These are phyloP conservation scores for Gastrophysa polygoni DNA, from an alignment of 2,888 invertebrate genomes.

Conservation along the genomic window DNA sequence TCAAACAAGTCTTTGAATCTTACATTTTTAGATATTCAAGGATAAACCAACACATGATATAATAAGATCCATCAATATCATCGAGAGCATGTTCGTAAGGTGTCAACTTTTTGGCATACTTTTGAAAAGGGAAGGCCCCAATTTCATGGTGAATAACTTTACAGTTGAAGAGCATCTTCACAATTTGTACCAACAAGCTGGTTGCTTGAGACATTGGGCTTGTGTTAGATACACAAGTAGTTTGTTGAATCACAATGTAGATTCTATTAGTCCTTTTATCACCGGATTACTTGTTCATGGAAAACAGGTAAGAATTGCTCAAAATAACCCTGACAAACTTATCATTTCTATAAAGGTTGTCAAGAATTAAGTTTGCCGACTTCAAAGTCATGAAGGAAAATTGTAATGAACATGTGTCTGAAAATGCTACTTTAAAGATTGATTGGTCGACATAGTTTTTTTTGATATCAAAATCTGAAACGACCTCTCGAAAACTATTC, in stretches of 20 bases:
- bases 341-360: too few relatives aligned
- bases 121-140: slow-evolving; percentile 78
- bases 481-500: too few relatives aligned
- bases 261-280: slow-evolving; percentile 97
- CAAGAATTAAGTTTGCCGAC: too few relatives aligned
- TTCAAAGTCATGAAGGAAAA: too few relatives aligned
- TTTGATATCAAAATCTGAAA: too few relatives aligned
- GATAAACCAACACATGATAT: slow-evolving; percentile 76
- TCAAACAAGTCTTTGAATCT: background rate
- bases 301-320: slow-evolving; percentile 79
- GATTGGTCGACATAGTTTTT: too few relatives aligned
- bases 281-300: slow-evolving; percentile 97
- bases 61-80: slow-evolving; percentile 70
- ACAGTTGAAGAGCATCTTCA: slow-evolving; percentile 73
- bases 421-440: too few relatives aligned
- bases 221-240: slow-evolving; percentile 96
- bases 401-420: too few relatives aligned
- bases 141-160: slow-evolving; percentile 71
- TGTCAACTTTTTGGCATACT: slow-evolving; percentile 86
- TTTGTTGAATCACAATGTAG: slow-evolving; percentile 91
- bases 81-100: slow-evolving; percentile 77
- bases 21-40: slow-evolving; percentile 62
- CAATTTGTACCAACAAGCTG: slow-evolving; percentile 80
- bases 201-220: slow-evolving; percentile 85
- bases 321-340: too few relatives aligned